Evolutionary conservation across 1,140 invertebrate species (phyloP), one percentile per base, ranked within the genome.

Genomic region (Drosophila persimilis): DNA sequence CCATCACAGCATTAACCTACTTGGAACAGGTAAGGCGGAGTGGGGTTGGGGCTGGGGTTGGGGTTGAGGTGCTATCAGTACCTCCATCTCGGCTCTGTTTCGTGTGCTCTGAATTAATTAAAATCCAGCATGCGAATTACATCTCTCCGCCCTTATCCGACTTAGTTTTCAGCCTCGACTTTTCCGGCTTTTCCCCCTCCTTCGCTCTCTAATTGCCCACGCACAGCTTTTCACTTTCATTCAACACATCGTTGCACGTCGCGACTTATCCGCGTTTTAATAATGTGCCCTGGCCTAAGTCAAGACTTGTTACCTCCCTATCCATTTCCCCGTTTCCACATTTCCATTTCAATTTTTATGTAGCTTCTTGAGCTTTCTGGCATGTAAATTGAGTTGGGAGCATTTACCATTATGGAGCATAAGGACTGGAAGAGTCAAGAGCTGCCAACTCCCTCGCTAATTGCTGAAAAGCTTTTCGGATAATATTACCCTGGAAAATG

Each of bases 71-170:
- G 47, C 51, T 39, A 24, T 59, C 35, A 39, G 35, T 39, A 13
- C 35, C 39, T 57, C 24, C 22, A 39, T 35, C 8, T 45, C 29
- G 20, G 54, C 46, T 39, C 44, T 69, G 51, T 69, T 69, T 44
- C 66, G 48, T 31, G 52, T 52, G 52, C 64, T 73, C 70, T 86
- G 80, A 86, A 86, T 86, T 86, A 86, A 86, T 86, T 86, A 88
- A 86, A 86, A 86, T 88, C 85, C 81, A 76, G 75, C 81, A 71
- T 88, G 83, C 78, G 81, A 88, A 77, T 86, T 78, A 86, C 74
- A 73, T 58, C 71, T 77, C 72, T 51, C 72, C 53, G 43, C 58
- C 71, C 73, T 55, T 73, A 45, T 73, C 66, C 22, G 46, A 44
- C 64, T 73, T 56, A 31, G 47, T 71, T 72, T 65, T 39, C 54